Evolutionary conservation across 2,888 invertebrate genomes (phyloP).

Genomic region (Junonia oenone): DNA sequence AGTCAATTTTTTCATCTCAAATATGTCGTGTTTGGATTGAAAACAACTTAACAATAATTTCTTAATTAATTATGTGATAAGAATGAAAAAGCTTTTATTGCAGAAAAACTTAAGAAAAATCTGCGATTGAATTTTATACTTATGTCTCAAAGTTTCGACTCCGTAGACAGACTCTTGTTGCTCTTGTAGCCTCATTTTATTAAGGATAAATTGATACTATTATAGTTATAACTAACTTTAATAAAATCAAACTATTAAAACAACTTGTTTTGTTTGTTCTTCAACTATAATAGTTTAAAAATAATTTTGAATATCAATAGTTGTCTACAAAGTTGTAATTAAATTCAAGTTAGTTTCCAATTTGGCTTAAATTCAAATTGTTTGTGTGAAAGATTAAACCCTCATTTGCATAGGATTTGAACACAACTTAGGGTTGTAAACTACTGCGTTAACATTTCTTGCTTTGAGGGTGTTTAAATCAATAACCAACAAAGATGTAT

Average conservation of each 20-base stretch:
- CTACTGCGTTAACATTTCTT: not conserved
- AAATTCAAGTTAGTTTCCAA: slow-evolving; percentile 5
- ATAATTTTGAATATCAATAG: not conserved
- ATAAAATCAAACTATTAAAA: not conserved
- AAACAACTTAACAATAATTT: too few species aligned
- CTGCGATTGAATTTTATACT: too few species aligned
- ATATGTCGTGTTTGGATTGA: too few species aligned
- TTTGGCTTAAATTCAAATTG: slow-evolving; percentile 1
- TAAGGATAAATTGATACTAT: not conserved
- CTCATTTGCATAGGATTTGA: not conserved
- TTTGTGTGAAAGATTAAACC: slow-evolving; percentile 5
- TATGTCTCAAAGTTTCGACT: too few species aligned
- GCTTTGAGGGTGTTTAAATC: not conserved
- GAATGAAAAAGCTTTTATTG: too few species aligned
- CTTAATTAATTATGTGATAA: too few species aligned
- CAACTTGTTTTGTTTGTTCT: not conserved
- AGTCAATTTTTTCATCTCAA: too few species aligned
- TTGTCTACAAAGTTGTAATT: not conserved
- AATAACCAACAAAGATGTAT: too few species aligned
- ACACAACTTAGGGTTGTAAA: not conserved
- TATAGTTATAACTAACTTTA: not conserved
- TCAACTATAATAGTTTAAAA: not conserved
- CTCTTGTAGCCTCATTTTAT: too few species aligned
- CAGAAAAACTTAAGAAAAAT: too few species aligned
- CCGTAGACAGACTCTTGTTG: too few species aligned